Conservation (phyloP, 2,113 vertebrate species). For the Cacatua alba region DNA sequence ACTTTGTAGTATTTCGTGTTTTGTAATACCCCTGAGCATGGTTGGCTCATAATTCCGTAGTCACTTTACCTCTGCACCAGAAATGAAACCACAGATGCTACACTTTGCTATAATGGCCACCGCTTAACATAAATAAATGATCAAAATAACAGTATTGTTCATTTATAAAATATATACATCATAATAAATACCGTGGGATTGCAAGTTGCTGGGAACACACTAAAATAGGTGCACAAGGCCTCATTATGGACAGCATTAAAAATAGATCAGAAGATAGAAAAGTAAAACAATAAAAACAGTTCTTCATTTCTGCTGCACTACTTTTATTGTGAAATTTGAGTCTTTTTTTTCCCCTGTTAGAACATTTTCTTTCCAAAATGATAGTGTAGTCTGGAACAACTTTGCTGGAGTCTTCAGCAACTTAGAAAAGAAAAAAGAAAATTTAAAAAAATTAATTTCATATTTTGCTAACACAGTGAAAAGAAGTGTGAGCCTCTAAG, state of each 20-base stretch:
- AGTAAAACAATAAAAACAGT: not conserved
- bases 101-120: slow-evolving; percentile 42
- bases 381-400: not conserved
- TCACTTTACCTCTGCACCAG: slow-evolving; percentile 65
- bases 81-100: slow-evolving; percentile 74
- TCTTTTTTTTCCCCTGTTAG: not conserved
- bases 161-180: slow-evolving; percentile 28
- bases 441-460: fast-evolving
- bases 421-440: not conserved
- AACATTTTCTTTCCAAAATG: not conserved
- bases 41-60: slow-evolving; percentile 65
- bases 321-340: not conserved
- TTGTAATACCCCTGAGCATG: slow-evolving; percentile 66
- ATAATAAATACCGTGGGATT: not conserved
- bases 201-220: not conserved
- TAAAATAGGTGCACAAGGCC: not conserved
- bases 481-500: not conserved
- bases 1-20: slow-evolving; percentile 70
- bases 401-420: not conserved
- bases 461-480: not conserved
- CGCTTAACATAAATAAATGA: slow-evolving; percentile 74
- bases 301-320: not conserved
- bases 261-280: not conserved
- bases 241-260: slow-evolving; percentile 25
- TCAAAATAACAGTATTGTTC: slow-evolving; percentile 63